These are phyloP conservation scores for Pecten maximus DNA, from an alignment of 2,888 invertebrate species.

Conservation along the genomic window DNA sequence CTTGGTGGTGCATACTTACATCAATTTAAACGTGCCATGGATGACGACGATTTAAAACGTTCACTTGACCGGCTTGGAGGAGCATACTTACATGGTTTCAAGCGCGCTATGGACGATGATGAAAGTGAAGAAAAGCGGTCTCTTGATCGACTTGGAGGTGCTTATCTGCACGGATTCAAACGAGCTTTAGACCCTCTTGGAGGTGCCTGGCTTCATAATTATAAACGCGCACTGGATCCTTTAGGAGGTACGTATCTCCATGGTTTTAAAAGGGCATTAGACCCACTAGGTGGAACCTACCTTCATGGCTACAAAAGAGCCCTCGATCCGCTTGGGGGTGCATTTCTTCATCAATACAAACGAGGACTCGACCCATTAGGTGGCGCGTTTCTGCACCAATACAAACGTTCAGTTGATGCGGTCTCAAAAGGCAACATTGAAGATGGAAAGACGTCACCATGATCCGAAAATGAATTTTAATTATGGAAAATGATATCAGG, in stretches of 20 bases:
- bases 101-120: background rate
- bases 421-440: background rate
- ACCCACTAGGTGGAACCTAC: conserved; percentile 10
- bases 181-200: conserved; percentile 6
- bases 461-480: background rate
- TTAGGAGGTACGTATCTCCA: background rate
- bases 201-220: conserved; percentile 27
- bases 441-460: background rate
- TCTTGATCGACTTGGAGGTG: conserved; percentile 29
- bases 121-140: background rate
- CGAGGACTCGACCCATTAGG: background rate
- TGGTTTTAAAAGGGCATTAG: background rate
- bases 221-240: background rate
- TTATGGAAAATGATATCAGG: background rate
- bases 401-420: background rate
- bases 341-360: background rate
- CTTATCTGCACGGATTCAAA: conserved; percentile 1
- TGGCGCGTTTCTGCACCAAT: background rate
- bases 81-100: conserved; percentile 5
- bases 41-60: background rate
- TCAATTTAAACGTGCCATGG: background rate
- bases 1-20: background rate
- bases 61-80: background rate
- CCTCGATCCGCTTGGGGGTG: background rate
- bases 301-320: conserved; percentile 9